Conservation (phyloP, 1,140 invertebrate species). For the Whitmania pigra region DNA sequence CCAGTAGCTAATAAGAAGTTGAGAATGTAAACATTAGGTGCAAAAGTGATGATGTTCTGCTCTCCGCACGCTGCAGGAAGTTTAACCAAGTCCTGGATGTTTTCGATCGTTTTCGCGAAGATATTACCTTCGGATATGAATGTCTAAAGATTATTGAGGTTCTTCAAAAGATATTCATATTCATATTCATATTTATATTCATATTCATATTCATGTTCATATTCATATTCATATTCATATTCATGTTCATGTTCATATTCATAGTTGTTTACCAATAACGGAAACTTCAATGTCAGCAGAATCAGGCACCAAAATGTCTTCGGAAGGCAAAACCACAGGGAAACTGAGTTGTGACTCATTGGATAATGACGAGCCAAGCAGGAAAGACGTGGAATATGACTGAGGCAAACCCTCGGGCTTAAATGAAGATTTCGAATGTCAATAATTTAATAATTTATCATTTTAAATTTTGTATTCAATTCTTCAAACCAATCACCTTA, state of each 20-base stretch:
- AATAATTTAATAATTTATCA: no score
- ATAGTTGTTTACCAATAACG: slow-evolving; percentile 13
- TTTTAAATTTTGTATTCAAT: no score
- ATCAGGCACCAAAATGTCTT: not conserved
- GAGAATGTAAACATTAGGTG: slow-evolving; percentile 35
- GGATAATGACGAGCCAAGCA: not conserved
- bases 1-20: slow-evolving; percentile 57
- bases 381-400: not conserved
- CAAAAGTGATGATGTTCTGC: slow-evolving; percentile 16
- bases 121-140: no score
- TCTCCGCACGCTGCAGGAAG: slow-evolving; percentile 7
- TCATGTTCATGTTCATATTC: not conserved
- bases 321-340: not conserved
- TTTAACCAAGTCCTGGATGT: slow-evolving; percentile 2
- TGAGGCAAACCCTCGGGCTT: not conserved
- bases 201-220: not conserved
- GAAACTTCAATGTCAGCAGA: slow-evolving; percentile 18
- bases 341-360: not conserved
- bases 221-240: not conserved
- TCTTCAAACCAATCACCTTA: slow-evolving; percentile 47
- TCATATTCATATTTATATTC: no score
- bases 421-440: not conserved
- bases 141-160: not conserved
- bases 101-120: not conserved
- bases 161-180: not conserved